These are phyloP conservation scores for Eilema depressum DNA, from an alignment of 2,888 invertebrate genomes.

Conservation along the genomic window DNA sequence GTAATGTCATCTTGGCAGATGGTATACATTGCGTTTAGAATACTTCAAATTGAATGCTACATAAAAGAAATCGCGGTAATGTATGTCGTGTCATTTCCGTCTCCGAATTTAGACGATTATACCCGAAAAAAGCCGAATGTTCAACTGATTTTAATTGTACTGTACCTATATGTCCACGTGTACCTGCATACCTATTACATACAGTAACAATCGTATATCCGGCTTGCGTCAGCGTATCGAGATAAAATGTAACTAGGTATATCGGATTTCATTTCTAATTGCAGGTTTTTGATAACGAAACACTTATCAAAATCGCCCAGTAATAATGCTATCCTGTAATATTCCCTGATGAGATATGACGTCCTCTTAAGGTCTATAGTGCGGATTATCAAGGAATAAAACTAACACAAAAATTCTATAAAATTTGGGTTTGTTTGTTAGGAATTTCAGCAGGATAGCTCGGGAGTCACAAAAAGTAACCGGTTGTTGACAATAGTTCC, in stretches of 20 bases:
- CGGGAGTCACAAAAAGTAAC: background rate
- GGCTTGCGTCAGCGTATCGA: constrained; percentile 2
- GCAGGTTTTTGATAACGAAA: background rate
- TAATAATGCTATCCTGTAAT: background rate
- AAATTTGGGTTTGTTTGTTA: background rate
- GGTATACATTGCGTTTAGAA: no score
- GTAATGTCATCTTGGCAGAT: no score
- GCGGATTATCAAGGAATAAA: background rate
- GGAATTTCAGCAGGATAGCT: background rate
- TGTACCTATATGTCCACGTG: background rate
- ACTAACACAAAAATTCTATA: background rate
- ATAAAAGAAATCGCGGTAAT: no score
- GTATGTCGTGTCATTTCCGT: no score
- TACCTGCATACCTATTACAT: background rate
- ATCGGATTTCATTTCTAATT: background rate
- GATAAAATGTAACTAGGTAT: background rate
- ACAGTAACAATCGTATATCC: background rate
- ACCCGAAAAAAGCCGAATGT: no score
- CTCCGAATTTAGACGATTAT: no score
- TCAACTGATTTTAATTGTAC: no score
- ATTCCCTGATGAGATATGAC: background rate
- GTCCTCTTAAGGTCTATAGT: background rate
- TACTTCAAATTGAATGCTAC: no score
- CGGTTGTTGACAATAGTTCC: background rate
- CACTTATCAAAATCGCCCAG: background rate